These are phyloP conservation scores for Diabrotica undecimpunctata DNA, from an alignment of 1,140 invertebrate species.

Conservation along the genomic window DNA sequence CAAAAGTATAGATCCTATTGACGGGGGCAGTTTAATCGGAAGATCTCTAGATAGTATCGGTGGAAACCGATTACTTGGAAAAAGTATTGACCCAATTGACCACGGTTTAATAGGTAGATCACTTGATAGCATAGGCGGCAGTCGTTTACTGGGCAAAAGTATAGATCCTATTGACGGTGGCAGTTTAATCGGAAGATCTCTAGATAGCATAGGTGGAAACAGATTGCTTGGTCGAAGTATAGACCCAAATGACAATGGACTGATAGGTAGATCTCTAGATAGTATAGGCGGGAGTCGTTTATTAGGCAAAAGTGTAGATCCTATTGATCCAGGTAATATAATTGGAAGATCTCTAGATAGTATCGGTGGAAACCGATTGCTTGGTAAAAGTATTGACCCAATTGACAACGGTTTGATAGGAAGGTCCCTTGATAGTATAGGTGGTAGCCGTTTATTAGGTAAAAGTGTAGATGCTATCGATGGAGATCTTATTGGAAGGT, in stretches of 20 bases:
- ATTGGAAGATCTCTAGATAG: slow-evolving; percentile 19
- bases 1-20: slow-evolving; percentile 23
- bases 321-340: too few species aligned
- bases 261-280: slow-evolving; percentile 19
- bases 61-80: too few species aligned
- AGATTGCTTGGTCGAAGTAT: slow-evolving; percentile 12
- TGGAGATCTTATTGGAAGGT: slow-evolving; percentile 21
- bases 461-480: slow-evolving; percentile 24
- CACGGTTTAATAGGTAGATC: too few species aligned
- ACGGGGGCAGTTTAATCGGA: too few species aligned
- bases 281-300: slow-evolving; percentile 23
- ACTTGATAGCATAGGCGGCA: too few species aligned
- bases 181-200: slow-evolving; percentile 12
- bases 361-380: slow-evolving; percentile 20
- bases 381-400: slow-evolving; percentile 18
- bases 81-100: too few species aligned
- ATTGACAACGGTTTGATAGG: slow-evolving; percentile 27
- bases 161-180: slow-evolving; percentile 27
- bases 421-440: slow-evolving; percentile 24
- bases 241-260: slow-evolving; percentile 2
- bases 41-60: too few species aligned
- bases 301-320: slow-evolving; percentile 20
- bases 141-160: too few species aligned
- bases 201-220: slow-evolving; percentile 28
- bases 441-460: slow-evolving; percentile 17